Percentiles rank a stretch among this genome's conserved stretches.
Conservation (phyloP, 2,888 invertebrate genomes). For the Nephrotoma appendiculata region DNA sequence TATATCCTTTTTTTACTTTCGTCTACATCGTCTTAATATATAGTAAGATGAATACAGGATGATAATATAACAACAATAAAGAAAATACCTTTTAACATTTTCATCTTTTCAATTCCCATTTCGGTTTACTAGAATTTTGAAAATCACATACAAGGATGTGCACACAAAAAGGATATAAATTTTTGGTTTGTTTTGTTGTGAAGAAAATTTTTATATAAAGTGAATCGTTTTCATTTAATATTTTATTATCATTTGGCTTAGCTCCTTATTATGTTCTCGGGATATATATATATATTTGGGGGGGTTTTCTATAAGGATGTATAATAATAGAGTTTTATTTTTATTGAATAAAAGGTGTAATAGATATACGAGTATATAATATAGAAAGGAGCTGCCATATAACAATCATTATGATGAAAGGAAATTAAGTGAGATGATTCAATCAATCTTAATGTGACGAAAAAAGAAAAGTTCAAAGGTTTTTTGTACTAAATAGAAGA, state of each 20-base stretch:
- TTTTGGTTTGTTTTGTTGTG: background rate
- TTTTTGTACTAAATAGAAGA: background rate
- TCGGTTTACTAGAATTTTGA: background rate
- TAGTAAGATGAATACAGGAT: background rate
- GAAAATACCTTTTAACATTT: background rate
- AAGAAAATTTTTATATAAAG: background rate
- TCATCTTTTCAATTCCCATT: background rate
- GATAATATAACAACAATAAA: background rate
- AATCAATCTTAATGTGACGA: background rate
- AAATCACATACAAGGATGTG: background rate
- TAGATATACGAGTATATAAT: background rate
- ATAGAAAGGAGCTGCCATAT: background rate
- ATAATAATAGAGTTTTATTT: background rate
- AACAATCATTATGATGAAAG: background rate
- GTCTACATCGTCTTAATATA: background rate
- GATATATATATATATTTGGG: background rate
- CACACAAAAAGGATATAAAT: background rate
- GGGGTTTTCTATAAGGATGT: background rate
- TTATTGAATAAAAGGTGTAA: background rate
- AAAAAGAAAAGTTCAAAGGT: background rate
- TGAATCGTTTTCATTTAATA: background rate
- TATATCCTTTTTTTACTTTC: background rate
- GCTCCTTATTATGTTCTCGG: background rate
- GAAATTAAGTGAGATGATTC: background rate
- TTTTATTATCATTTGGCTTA: background rate